Conservation (phyloP, 2,113 vertebrate species). For the Erythrocercus mccallii region DNA sequence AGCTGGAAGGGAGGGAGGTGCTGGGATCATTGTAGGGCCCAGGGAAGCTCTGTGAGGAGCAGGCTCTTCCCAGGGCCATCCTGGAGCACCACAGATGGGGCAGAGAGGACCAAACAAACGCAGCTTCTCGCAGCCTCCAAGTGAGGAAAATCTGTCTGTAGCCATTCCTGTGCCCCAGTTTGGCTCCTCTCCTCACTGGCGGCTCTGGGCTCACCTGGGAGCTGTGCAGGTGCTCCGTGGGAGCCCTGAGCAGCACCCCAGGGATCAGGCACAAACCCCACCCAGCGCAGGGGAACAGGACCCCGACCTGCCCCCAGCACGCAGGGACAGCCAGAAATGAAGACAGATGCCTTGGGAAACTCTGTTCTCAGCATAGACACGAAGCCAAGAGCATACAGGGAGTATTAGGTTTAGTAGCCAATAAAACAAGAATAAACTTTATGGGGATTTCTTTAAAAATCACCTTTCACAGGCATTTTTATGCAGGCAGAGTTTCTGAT, state of each 20-base stretch:
- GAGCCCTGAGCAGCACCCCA: fast-evolving
- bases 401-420: background rate
- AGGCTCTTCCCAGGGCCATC: background rate
- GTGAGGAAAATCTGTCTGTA: fast-evolving
- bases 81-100: fast-evolving
- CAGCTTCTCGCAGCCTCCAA: background rate
- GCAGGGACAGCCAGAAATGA: background rate
- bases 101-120: background rate
- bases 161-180: background rate
- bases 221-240: background rate
- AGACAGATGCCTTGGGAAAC: background rate
- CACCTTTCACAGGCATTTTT: background rate
- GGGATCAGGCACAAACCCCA: background rate
- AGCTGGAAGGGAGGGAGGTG: fast-evolving
- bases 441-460: background rate
- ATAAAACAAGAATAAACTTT: background rate
- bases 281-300: fast-evolving
- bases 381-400: background rate
- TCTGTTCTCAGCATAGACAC: background rate
- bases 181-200: fast-evolving
- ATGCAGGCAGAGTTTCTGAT: background rate
- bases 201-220: background rate
- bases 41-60: background rate
- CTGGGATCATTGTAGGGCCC: fast-evolving
- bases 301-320: background rate